Percentiles rank a stretch among this genome's conserved stretches.
Conservation (phyloP, 2,113 vertebrate genomes). For the Nycticebus coucang region DNA sequence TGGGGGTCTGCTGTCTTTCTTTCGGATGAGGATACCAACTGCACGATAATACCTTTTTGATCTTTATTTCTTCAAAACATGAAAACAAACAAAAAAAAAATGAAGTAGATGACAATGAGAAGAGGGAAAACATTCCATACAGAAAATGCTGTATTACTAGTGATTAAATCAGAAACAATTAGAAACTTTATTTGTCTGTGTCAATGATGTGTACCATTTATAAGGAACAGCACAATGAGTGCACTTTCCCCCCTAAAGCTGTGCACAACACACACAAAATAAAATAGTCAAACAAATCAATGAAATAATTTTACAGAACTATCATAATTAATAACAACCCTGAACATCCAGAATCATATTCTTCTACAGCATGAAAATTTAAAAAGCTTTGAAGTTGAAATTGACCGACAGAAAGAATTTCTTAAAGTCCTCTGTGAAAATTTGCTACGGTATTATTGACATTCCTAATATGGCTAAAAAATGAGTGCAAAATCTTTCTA, state of each 20-base stretch:
- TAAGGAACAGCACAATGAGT: slow-evolving; percentile 85
- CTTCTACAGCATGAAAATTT: slow-evolving; percentile 69
- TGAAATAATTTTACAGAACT: slow-evolving; percentile 84
- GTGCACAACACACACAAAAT: slow-evolving; percentile 88
- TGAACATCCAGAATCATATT: slow-evolving; percentile 80
- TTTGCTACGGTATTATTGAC: slow-evolving; percentile 61
- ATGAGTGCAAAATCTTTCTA: slow-evolving; percentile 66
- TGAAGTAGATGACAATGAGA: slow-evolving; percentile 75
- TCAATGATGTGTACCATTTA: slow-evolving; percentile 85
- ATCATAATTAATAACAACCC: slow-evolving; percentile 76
- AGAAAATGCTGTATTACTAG: slow-evolving; percentile 83
- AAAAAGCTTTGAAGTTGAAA: slow-evolving; percentile 74
- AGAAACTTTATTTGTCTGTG: slow-evolving; percentile 89
- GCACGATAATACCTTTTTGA: slow-evolving; percentile 59
- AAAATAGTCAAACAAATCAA: slow-evolving; percentile 83
- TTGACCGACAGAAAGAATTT: slow-evolving; percentile 49
- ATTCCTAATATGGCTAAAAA: slow-evolving; percentile 76
- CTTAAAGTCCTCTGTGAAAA: slow-evolving; percentile 72
- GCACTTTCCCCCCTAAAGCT: slow-evolving; percentile 82
- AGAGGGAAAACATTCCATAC: slow-evolving; percentile 74
- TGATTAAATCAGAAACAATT: slow-evolving; percentile 84
- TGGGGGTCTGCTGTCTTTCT: not conserved
- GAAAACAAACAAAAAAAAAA: slow-evolving; percentile 68
- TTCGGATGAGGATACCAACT: slow-evolving; percentile 51
- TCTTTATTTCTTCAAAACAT: slow-evolving; percentile 81